These are phyloP conservation scores for Leptodactylus fuscus DNA, from an alignment of 2,113 vertebrate species.

Conservation along the genomic window DNA sequence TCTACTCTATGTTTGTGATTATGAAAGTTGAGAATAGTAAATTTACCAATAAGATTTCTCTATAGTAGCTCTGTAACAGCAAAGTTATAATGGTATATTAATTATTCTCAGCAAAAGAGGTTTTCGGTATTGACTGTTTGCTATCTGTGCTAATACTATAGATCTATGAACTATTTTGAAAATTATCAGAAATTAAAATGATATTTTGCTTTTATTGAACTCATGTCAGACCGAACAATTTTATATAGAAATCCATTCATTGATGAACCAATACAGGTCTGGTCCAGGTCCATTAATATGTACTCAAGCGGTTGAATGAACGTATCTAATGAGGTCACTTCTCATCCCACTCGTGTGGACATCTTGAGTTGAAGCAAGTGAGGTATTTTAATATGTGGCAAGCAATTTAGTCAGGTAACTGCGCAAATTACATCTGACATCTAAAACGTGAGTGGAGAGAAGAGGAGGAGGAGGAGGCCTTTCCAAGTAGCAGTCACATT, in stretches of 20 bases:
- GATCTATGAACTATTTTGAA: not conserved
- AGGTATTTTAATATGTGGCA: conserved; percentile 44
- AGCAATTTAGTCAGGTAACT: conserved; percentile 51
- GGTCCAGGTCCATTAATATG: conserved; percentile 5
- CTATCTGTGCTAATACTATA: too few relatives aligned
- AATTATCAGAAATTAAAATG: not conserved
- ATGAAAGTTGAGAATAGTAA: too few relatives aligned
- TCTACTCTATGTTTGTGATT: too few relatives aligned
- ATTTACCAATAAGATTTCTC: too few relatives aligned
- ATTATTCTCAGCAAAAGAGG: too few relatives aligned
- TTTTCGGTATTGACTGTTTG: too few relatives aligned
- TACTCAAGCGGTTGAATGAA: conserved; percentile 39
- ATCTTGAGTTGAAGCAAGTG: conserved; percentile 31
- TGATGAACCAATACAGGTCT: conserved; percentile 21
- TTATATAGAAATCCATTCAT: conserved; percentile 3
- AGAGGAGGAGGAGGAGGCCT: conserved; percentile 20
- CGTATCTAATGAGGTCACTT: conserved; percentile 19
- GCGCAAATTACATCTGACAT: conserved; percentile 48
- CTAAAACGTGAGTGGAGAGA: conserved; percentile 39
- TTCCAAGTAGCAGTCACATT: conserved; percentile 51
- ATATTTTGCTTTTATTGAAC: conserved; percentile 1
- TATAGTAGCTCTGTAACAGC: too few relatives aligned
- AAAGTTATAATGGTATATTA: too few relatives aligned
- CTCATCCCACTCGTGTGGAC: conserved; percentile 27
- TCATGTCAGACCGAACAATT: not conserved